Base-by-base conservation (phyloP, 2,888 invertebrate genomes). In the Hybos culiciformis region DNA sequence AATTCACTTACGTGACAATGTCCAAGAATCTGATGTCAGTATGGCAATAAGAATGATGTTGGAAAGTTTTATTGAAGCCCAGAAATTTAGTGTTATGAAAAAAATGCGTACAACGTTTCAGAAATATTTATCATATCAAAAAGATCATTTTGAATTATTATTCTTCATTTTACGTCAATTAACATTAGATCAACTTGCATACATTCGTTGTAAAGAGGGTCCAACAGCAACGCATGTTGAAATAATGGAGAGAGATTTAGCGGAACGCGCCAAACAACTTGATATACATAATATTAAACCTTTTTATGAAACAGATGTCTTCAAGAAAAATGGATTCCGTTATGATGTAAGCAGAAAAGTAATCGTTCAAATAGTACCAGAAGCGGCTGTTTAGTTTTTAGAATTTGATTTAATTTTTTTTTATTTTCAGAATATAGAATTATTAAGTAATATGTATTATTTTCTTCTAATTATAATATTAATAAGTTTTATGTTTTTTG, bases 1-100 rank as follows among this genome's bases (percentile, higher is more conserved):
- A 48, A 86, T 99, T 77, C 94, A 97, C 69, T 71, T 99, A 19
- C 75, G 97, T 1, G 80, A 87, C 53, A 84, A 83, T 56, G 91
- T 92, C 5, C 72, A 77, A 50, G 97, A 98, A 56, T 86, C 85
- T 46, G 98, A 99, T 65, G 92, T 99, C 9, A 93, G 94, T 67
- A 83, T 96, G 78, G 94, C 98, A 23, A 93, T 97, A 48, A 73
- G 93, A 43, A 90, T 94, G 72, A 88, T 93, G 83, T 73, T 99
- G 43, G 97, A 99, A 66, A 93, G 93, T 61, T 99, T 99, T 69
- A 90, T 99, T 42, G 88, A 91, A 54, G 96, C 98, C 0, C 98
- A 99, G 69, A 99, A 98, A 66, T 96, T 90, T 73, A 90, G 91
- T 57, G 88, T 98, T 21, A 97, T 93, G 92, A 81, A 90, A 54